Conservation (phyloP, 2,113 vertebrate genomes). For the Astur gentilis region DNA sequence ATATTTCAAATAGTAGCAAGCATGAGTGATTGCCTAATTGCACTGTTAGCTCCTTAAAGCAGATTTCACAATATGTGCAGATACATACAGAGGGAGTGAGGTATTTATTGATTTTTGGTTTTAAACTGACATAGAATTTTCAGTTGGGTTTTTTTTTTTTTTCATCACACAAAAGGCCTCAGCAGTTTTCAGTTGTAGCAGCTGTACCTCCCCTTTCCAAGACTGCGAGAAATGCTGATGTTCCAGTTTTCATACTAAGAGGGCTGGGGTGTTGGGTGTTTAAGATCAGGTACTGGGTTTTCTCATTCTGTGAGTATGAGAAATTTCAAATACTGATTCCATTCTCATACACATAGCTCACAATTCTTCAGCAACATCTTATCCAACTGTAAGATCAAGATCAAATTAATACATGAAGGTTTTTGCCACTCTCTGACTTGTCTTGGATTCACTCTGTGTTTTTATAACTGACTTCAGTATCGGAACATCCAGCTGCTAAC, state of each 20-base stretch:
- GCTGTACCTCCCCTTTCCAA: not conserved
- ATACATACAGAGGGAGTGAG: not conserved
- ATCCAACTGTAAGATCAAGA: not conserved
- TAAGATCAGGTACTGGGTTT: not conserved
- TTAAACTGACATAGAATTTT: not conserved
- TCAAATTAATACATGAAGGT: not conserved
- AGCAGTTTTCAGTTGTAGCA: not conserved
- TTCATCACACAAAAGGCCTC: not conserved
- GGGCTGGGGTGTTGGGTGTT: not conserved
- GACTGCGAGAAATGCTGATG: not conserved
- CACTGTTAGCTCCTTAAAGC: not conserved
- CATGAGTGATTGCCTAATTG: not conserved
- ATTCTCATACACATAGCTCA: not conserved
- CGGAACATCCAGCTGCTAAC: not conserved
- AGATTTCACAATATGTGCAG: not conserved
- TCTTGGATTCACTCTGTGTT: not conserved
- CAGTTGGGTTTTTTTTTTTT: not conserved
- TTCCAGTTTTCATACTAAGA: not conserved
- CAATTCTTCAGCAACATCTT: not conserved
- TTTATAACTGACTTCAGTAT: not conserved
- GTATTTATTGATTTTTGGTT: not conserved
- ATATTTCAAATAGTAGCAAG: not conserved
- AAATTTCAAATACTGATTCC: not conserved
- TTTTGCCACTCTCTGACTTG: not conserved
- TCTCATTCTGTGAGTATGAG: not conserved